phyloP scores from a whole-genome alignment of 2,113 vertebrate genomes.

The Aramus guarauna region DNA sequence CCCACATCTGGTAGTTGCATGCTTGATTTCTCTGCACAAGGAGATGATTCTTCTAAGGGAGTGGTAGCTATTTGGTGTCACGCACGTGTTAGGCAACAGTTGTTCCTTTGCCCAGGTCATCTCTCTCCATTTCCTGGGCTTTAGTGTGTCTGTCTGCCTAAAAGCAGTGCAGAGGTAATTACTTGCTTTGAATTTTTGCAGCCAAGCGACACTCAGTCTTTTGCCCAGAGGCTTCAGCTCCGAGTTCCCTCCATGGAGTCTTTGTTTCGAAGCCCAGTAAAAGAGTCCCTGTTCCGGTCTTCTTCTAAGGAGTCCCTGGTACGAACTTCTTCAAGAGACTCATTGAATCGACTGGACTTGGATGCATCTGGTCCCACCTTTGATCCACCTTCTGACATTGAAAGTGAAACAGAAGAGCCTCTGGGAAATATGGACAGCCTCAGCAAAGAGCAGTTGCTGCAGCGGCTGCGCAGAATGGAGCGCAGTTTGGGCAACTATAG shows the following conservation, averaged over 20 bases:
- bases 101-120: not conserved
- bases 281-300: conserved; percentile 84
- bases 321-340: conserved; percentile 87
- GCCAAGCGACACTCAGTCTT: conserved; percentile 83
- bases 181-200: conserved; percentile 49
- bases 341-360: conserved; percentile 82
- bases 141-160: not conserved
- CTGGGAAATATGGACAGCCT: conserved; percentile 75
- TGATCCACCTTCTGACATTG: conserved; percentile 89
- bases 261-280: conserved; percentile 85
- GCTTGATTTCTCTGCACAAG: not conserved
- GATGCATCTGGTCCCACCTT: conserved; percentile 69
- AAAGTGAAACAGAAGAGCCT: conserved; percentile 90
- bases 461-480: conserved; percentile 82
- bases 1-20: not conserved
- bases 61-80: not conserved
- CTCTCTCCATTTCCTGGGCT: not conserved
- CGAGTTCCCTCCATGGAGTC: conserved; percentile 92
- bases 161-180: not conserved
- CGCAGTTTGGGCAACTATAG: conserved; percentile 86
- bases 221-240: conserved; percentile 90
- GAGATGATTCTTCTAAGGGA: not conserved
- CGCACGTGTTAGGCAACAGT: not conserved
- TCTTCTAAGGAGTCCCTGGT: conserved; percentile 88
- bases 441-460: conserved; percentile 85